Base-by-base conservation (phyloP, 1,140 invertebrate species). In the Panagrolaimus sp. region DNA sequence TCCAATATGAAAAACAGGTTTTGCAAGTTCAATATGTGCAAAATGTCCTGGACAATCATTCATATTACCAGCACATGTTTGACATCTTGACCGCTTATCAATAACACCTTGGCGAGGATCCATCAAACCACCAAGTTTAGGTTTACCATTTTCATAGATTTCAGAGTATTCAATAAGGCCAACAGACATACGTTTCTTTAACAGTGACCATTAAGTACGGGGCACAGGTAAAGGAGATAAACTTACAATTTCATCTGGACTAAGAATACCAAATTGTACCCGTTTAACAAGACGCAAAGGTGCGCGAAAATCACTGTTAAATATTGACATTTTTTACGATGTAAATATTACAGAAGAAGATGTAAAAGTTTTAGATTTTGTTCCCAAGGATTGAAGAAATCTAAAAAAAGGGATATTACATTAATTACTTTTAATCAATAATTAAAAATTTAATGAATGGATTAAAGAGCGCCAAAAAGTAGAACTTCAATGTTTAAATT, bases 221-320 rank as follows among this genome's bases (percentile, higher is more conserved):
- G 38, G 6, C 46, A 46, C 7, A 43, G 9, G 10, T 38, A n/a
- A 38, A 38, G 28, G 52, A 17, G 62, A 45, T 17, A 65, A 82
- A 92, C 92, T 90, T 89, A 96, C 93, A 81, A 97, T 95, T 89
- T 99, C 96, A 90, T 98, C 95, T 75, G 96, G 94, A 80, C 93
- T 92, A 74, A 98, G 86, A 84, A 98, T 97, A 66, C 96, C 95
- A 85, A 99, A 98, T 86, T 99, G 96, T 62, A 99, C 92, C 83
- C 90, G 88, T 87, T 95, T 96, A 63, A 98, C 94, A 71, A 89
- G 90, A 79, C 92, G 88, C 78, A 98, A 81, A 24, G 95, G 91
- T 79, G 94, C 95, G 85, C 94, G 94, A 0, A 93, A 96, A 83
- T 98, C 94, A 26, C 79, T 71, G 10, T 79, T 79, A 55, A 83